Conservation (phyloP, 1,140 invertebrate species). For the Anadara kagoshimensis region DNA sequence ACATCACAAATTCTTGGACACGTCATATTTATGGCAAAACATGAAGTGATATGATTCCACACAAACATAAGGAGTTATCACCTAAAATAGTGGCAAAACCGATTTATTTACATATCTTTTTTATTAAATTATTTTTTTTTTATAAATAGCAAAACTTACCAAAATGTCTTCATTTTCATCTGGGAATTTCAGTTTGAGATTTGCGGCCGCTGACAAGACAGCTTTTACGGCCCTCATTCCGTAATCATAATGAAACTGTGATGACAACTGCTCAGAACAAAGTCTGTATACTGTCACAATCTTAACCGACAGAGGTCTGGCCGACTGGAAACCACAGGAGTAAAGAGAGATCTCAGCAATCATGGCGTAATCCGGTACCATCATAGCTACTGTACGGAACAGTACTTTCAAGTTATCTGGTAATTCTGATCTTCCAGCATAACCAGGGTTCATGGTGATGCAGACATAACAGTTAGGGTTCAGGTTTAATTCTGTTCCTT, state of each 20-base stretch:
- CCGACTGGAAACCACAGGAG: conserved; percentile 74
- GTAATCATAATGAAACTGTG: conserved; percentile 87
- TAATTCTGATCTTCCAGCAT: conserved; percentile 73
- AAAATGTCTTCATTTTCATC: conserved; percentile 74
- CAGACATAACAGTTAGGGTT: conserved; percentile 74
- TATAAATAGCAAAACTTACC: conserved; percentile 49
- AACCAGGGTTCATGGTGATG: conserved; percentile 76
- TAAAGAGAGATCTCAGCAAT: conserved; percentile 75
- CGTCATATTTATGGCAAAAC: too few species aligned
- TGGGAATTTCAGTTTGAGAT: conserved; percentile 74
- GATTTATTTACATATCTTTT: too few species aligned
- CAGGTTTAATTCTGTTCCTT: conserved; percentile 72
- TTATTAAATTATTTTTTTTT: too few species aligned
- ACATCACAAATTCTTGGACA: too few species aligned
- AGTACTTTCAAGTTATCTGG: conserved; percentile 75
- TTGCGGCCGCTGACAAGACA: conserved; percentile 77
- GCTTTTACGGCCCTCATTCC: conserved; percentile 89
- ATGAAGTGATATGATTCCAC: too few species aligned
- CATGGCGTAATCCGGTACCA: conserved; percentile 73
- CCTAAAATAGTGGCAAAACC: too few species aligned
- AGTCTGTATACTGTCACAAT: conserved; percentile 73
- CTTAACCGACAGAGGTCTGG: conserved; percentile 74
- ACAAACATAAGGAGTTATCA: too few species aligned
- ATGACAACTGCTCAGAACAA: conserved; percentile 73
- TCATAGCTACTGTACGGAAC: conserved; percentile 76